Conservation (phyloP, 2,888 invertebrate species). For the Cheilosia variabilis region DNA sequence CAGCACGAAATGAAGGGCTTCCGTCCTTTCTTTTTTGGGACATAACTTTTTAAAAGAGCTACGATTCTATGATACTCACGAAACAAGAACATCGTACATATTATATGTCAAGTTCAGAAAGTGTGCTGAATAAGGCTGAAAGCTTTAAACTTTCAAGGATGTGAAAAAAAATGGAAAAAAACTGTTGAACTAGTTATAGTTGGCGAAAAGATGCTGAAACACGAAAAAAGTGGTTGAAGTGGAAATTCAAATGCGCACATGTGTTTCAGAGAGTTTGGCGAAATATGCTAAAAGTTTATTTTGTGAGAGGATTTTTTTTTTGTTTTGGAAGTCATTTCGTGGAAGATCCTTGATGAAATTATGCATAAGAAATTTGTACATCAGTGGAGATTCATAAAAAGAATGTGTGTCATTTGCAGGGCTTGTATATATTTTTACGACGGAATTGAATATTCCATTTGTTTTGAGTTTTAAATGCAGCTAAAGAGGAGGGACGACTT, state of each 20-base stretch:
- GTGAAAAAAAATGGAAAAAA: background rate
- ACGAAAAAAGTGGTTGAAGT: conserved; percentile 15
- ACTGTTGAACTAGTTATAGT: conserved; percentile 7
- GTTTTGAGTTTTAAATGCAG: too few species aligned
- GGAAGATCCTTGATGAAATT: conserved; percentile 12
- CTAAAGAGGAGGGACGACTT: too few species aligned
- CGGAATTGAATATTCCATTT: too few species aligned
- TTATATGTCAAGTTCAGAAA: conserved; percentile 67
- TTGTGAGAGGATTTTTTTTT: background rate
- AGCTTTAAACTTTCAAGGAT: conserved; percentile 56
- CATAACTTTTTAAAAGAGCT: background rate
- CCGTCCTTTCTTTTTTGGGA: background rate
- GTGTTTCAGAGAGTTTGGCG: conserved; percentile 1
- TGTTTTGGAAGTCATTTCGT: conserved; percentile 11
- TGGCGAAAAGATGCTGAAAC: conserved; percentile 13
- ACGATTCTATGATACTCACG: background rate
- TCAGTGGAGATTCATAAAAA: background rate
- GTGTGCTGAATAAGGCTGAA: conserved; percentile 44
- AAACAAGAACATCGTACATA: conserved; percentile 33
- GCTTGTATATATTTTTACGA: background rate
- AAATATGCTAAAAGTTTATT: conserved; percentile 30
- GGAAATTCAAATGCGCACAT: conserved; percentile 23
- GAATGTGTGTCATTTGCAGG: background rate
- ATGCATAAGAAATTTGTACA: conserved; percentile 18
- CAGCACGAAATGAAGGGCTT: background rate